Evolutionary conservation across 2,888 invertebrate species (phyloP).

Genomic region (Monopis laevigella): DNA sequence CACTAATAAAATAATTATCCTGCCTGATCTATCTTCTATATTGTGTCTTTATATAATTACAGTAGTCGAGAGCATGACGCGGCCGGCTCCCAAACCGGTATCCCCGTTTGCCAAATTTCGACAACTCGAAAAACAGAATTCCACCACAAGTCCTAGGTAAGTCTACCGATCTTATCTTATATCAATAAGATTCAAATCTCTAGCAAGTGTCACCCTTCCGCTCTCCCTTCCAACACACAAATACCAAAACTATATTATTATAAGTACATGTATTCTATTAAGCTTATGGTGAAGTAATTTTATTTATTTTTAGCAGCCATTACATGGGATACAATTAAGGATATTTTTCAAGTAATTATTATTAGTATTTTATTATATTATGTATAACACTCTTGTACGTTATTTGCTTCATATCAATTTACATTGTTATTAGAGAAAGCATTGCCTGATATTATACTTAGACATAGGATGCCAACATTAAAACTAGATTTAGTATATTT

Average conservation of each 20-base stretch:
- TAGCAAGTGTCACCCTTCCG: not conserved
- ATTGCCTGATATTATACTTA: too few relatives aligned
- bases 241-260: not conserved
- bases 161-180: slow-evolving; percentile 23
- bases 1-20: too few relatives aligned
- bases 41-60: slow-evolving; percentile 22
- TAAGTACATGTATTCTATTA: too few relatives aligned
- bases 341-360: slow-evolving; percentile 51
- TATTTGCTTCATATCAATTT: too few relatives aligned
- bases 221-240: not conserved
- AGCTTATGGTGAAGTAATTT: slow-evolving; percentile 9
- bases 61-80: slow-evolving; percentile 66
- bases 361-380: slow-evolving; percentile 21
- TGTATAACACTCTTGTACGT: too few relatives aligned
- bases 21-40: too few relatives aligned
- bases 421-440: too few relatives aligned
- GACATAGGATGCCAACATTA: too few relatives aligned
- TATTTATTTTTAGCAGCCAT: slow-evolving; percentile 41
- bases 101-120: slow-evolving; percentile 93
- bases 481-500: too few relatives aligned
- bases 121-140: slow-evolving; percentile 89
- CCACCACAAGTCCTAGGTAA: slow-evolving; percentile 83
- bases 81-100: slow-evolving; percentile 71
- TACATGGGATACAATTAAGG: slow-evolving; percentile 51
- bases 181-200: not conserved